A percentile compares a stretch with the other conserved stretches of the same genome.
Conservation (phyloP, 2,113 vertebrate species). For the Dinomys branickii region DNA sequence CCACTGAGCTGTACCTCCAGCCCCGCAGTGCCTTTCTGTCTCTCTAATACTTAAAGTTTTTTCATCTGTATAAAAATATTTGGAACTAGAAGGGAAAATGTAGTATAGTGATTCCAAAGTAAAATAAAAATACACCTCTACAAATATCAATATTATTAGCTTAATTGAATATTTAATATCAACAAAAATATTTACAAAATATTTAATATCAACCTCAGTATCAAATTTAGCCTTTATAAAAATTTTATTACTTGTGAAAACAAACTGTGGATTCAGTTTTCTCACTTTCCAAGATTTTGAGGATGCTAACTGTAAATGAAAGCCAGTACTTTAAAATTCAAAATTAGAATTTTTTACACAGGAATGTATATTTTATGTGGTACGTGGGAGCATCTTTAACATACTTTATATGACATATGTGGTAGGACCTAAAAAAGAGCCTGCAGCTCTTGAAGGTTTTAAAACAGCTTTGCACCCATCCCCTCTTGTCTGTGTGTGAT, state of each 20-base stretch:
- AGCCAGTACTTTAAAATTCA: slow-evolving; percentile 25
- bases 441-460: not conserved
- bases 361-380: not conserved
- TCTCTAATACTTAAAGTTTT: not conserved
- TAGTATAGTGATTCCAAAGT: slow-evolving; percentile 33
- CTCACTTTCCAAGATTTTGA: slow-evolving; percentile 50
- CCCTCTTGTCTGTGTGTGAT: not conserved
- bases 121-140: slow-evolving; percentile 22
- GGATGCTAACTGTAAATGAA: not conserved
- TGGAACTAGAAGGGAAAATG: not conserved
- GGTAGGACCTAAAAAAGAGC: not conserved
- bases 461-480: not conserved
- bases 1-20: too few relatives aligned
- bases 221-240: slow-evolving; percentile 15
- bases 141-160: not conserved
- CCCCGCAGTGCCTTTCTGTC: not conserved
- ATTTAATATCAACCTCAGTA: slow-evolving; percentile 38
- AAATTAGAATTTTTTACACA: not conserved
- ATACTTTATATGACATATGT: not conserved
- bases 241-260: slow-evolving; percentile 5
- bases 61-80: not conserved
- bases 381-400: not conserved
- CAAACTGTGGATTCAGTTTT: slow-evolving; percentile 17
- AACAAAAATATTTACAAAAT: slow-evolving; percentile 32
- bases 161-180: not conserved